A percentile compares a stretch with the other conserved stretches of the same genome.
These are phyloP conservation scores for Tachysurus vachellii DNA, from an alignment of 2,113 vertebrate genomes.

Conservation along the genomic window DNA sequence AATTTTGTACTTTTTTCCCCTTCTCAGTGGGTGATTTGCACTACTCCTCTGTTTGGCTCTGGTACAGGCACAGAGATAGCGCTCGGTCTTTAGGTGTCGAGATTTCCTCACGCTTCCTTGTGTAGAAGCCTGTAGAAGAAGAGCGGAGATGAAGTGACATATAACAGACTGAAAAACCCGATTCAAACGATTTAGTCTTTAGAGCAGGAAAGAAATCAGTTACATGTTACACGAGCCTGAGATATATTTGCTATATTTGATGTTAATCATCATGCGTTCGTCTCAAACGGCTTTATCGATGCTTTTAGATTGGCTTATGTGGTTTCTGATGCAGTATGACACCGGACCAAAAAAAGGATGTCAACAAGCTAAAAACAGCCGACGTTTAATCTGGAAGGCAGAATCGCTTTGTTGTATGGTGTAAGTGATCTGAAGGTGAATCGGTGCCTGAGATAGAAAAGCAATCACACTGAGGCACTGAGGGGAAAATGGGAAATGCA, in stretches of 20 bases:
- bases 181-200: background rate
- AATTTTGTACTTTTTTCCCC: conserved; percentile 24
- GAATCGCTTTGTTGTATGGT: background rate
- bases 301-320: background rate
- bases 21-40: conserved; percentile 25
- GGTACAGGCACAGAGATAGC: background rate
- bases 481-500: background rate
- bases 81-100: background rate
- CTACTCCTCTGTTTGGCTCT: conserved; percentile 16
- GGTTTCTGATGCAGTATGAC: background rate
- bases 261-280: background rate
- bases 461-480: background rate
- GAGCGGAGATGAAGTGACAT: background rate
- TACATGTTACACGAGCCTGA: background rate
- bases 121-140: background rate
- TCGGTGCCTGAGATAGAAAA: background rate
- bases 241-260: too few species aligned
- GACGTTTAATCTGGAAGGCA: background rate
- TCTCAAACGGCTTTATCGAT: background rate
- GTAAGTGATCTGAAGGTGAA: background rate
- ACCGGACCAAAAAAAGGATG: background rate
- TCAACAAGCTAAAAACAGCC: background rate
- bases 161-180: background rate
- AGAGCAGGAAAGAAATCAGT: background rate
- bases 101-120: background rate